Evolutionary conservation across 2,888 invertebrate species (phyloP).

Genomic region (Cinara cedri): DNA sequence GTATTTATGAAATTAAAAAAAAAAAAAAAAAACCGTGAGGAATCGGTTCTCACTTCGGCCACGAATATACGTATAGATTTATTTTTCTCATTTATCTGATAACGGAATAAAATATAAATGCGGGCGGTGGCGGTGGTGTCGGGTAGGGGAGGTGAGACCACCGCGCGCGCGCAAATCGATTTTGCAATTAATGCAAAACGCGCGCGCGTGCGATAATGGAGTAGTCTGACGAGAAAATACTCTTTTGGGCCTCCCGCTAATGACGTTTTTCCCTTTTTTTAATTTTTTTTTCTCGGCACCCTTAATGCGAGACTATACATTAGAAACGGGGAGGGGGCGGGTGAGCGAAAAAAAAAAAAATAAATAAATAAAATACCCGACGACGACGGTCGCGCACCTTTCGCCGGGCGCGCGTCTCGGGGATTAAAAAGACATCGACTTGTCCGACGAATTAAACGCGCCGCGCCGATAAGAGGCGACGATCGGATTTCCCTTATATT

Average conservation of each 20-base stretch:
- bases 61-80: not conserved
- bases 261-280: constrained; percentile 25
- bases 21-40: not conserved
- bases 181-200: constrained; percentile 62
- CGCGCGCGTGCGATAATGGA: constrained; percentile 61
- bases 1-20: too few species aligned
- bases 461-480: constrained; percentile 22
- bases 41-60: not conserved
- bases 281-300: constrained; percentile 10
- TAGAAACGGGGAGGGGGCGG: not conserved
- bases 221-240: constrained; percentile 16
- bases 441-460: constrained; percentile 40
- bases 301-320: constrained; percentile 33
- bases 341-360: not conserved
- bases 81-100: constrained; percentile 38
- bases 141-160: constrained; percentile 57
- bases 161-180: constrained; percentile 61
- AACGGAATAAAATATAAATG: constrained; percentile 34
- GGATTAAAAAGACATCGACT: constrained; percentile 55
- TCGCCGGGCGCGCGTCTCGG: not conserved
- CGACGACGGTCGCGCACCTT: too few species aligned
- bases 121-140: too few species aligned
- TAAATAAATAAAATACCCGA: too few species aligned
- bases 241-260: constrained; percentile 45
- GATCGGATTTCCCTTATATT: constrained; percentile 7